Base-by-base conservation (phyloP, 2,888 invertebrate species). In the Argynnis bischoffii region DNA sequence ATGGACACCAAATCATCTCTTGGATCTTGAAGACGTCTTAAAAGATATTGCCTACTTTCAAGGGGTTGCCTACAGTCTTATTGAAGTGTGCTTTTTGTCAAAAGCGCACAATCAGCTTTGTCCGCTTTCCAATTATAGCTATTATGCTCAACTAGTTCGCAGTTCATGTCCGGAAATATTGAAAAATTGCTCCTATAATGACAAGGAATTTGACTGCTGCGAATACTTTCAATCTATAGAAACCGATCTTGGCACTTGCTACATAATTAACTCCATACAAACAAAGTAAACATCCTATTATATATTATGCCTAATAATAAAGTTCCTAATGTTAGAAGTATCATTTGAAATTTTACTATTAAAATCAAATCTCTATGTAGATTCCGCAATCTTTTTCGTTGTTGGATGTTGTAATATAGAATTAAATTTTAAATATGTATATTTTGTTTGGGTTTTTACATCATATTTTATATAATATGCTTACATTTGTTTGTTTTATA, bases 11-110 rank as follows among this genome's bases (percentile, higher is more conserved):
- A 93, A 94, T 3, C 95, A 95, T 73, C 94, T 95, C 72, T 92
- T 94, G 67, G 95, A 96, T 70, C 81, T 96, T 35, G 96, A 96
- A 78, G 96, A 96, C 77, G 94, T 95, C 0, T 86, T 96, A 0
- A 94, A 93, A 77, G 96, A 96, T 79, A 93, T 96, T 51, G 94
- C 94, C 0, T 96, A 94, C 81, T 96, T 95, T 78, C 94, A 94
- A 5, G 96, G 96, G 1, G 86, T 94, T 3, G 93, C 94, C n/a
- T 95, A 95, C 80, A 94, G 94, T 72, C 94, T 95, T 0, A 83
- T 95, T 0, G 94, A 94, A 72, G 90, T 94, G 26, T 96, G 95
- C 77, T 93, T 93, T 15, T 85, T 87, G 1, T 82, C 88, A 2
- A 77, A 80, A 6, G 82, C 92, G 5, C 85, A 90, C 0, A 92